Base-by-base conservation (phyloP, 2,888 invertebrate genomes). In the Watsonalla binaria region DNA sequence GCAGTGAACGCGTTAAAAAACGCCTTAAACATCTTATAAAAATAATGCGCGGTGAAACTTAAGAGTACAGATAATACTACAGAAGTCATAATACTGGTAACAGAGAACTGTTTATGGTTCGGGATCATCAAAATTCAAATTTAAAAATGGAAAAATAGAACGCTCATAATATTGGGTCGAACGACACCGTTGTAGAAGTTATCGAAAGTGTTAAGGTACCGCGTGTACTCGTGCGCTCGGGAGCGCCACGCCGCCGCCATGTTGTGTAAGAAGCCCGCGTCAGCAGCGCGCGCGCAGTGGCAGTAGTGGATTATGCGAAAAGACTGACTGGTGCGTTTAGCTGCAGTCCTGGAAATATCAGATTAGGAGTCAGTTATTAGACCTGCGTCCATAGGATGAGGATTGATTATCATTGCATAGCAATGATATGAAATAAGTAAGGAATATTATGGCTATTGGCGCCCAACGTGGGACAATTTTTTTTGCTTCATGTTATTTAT, bases 101-200 rank as follows among this genome's bases (percentile, higher is more conserved):
- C 4, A 24, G 24, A 24, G 24, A 2, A 24, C 2, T 24, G 24
- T 42, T 11, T 42, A 9, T 5, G 7, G 42, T 42, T 11, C 42
- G 11, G 11, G 42, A 8, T 11, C 11, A 11, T 0, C 5, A 39
- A 15, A 49, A 37, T 35, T 6, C 13, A 48, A 47, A 11, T 58
- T 66, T 76, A 88, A 63, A 88, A 88, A 58, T 88, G 82, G 68
- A 88, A 82, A 70, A 86, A 80, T 74, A 88, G 71, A 51, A 86
- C 83, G 72, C 82, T 86, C 54, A 81, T 68, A 6, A 90, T 71
- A 48, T 73, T 76, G 11, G 89, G 89, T 53, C 80, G 78, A 56
- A 90, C 76, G 47, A 86, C 76, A 59, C 79, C 80, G 54, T 74
- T 72, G 72, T 90, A 90, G 75, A 88, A 82, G 66, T 82, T 72